phyloP scores from a whole-genome alignment of 2,888 invertebrate genomes.

The Campoletis raptor region DNA sequence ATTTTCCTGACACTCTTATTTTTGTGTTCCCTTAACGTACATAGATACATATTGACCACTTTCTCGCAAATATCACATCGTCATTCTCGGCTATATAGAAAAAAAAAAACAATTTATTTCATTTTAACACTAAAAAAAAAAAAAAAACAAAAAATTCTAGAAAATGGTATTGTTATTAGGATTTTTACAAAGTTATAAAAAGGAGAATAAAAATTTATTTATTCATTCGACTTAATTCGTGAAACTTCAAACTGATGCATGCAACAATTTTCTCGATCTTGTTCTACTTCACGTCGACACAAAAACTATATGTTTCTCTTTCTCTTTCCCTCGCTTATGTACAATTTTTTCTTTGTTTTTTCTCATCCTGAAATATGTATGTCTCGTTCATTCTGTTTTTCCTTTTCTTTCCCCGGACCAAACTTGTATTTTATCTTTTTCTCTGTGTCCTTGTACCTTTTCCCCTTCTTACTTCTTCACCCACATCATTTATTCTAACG shows the following conservation, averaged over 20 bases:
- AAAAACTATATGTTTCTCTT: background rate
- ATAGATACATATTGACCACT: background rate
- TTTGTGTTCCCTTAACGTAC: no score
- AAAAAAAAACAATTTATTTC: background rate
- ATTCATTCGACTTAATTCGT: background rate
- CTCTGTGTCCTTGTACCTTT: background rate
- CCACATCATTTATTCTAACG: conserved; percentile 45
- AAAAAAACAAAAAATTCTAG: no score
- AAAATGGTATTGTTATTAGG: background rate
- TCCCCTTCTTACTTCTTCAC: conserved; percentile 17
- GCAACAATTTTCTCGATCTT: background rate
- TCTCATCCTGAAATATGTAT: background rate
- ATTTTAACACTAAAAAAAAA: background rate
- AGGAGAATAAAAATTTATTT: background rate
- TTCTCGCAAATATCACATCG: background rate
- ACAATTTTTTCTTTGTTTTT: background rate
- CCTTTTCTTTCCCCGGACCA: background rate
- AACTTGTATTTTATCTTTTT: background rate
- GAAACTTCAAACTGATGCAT: background rate
- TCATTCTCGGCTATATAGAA: background rate
- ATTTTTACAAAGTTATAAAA: background rate
- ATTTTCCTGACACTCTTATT: background rate
- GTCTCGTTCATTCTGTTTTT: background rate
- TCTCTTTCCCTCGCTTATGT: background rate
- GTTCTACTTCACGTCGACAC: background rate